A percentile compares a stretch with the other conserved stretches of the same genome.
These are phyloP conservation scores for Choreutis nemorana DNA, from an alignment of 2,888 invertebrate species.

Conservation along the genomic window DNA sequence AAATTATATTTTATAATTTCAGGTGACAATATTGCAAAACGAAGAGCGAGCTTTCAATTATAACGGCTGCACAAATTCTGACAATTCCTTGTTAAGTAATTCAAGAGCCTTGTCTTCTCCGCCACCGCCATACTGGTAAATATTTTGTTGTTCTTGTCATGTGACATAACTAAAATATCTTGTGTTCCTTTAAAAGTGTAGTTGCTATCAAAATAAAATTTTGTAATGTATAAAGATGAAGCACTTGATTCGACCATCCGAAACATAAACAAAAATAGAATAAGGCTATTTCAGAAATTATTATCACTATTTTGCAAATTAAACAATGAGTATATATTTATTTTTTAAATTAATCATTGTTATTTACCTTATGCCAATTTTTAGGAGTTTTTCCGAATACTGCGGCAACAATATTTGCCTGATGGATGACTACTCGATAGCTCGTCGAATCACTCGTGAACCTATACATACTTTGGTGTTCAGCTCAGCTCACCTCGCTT, in stretches of 20 bases:
- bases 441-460: constrained; percentile 53
- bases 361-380: constrained; percentile 5
- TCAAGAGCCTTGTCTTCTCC: constrained; percentile 29
- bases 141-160: too few species aligned
- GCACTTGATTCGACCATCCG: too few species aligned
- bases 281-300: too few species aligned
- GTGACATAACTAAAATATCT: not conserved
- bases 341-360: too few species aligned
- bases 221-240: not conserved
- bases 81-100: constrained; percentile 35
- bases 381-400: constrained; percentile 68
- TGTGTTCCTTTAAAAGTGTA: too few species aligned
- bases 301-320: too few species aligned
- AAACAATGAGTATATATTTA: too few species aligned
- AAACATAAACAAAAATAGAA: too few species aligned
- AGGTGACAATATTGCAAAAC: constrained; percentile 53
- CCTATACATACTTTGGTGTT: constrained; percentile 66
- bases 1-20: constrained; percentile 1
- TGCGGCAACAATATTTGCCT: constrained; percentile 76
- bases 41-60: constrained; percentile 49
- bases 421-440: constrained; percentile 72
- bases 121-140: constrained; percentile 48
- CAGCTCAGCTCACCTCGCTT: constrained; percentile 74
- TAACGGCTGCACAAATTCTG: constrained; percentile 42
- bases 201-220: too few species aligned